Base-by-base conservation (phyloP, 2,797 vertebrate genomes). In the Rachycentron canadum region DNA sequence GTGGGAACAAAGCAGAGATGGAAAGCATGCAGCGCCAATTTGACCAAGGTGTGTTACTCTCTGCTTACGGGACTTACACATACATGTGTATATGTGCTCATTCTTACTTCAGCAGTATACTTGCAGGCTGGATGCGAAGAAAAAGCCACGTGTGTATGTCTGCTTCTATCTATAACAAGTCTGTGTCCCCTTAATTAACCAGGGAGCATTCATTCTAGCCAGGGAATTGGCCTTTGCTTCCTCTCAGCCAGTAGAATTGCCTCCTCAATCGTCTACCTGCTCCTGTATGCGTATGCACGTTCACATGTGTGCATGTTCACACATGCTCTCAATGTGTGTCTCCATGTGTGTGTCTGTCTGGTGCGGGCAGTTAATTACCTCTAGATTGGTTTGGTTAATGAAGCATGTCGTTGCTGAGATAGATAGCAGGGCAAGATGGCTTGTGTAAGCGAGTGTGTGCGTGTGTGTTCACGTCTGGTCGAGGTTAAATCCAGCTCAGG, bases 1-100 rank as follows among this genome's bases (percentile, higher is more conserved):
- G 97, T 4, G 98, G 97, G 5, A 99, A 99, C 93, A 99, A 99
- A 80, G 97, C 97, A 0, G 98, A 99, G 91, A 99, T 99, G 96
- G 98, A 99, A 84, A 96, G 95, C 83, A 95, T 99, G 89, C 97
- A 98, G 89, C 95, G 97, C 16, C 97, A 98, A 82, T 99, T 98
- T 43, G 98, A 99, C 83, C 97, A 98, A 93, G 98, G 98, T 98
- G 76, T 87, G 91, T 82, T 25, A 28, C 58, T 63, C 58, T 49
- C 62, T 11, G 21, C 23, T 60, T n/a, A 23, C 45, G 59, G 9
- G 1, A 17, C 52, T 57, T 28, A 34, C 49, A 58, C 12, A 4
- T 59, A 66, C 47, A 62, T 41, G 32, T 57, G 60, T 16, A n/a
- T 32, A 62, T 14, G 1, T 72, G 38, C 62, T 47, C 9, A n/a